Base-by-base conservation (phyloP, 53 echinoderm and acorn worm genomes). In the Holothuria scabra region DNA sequence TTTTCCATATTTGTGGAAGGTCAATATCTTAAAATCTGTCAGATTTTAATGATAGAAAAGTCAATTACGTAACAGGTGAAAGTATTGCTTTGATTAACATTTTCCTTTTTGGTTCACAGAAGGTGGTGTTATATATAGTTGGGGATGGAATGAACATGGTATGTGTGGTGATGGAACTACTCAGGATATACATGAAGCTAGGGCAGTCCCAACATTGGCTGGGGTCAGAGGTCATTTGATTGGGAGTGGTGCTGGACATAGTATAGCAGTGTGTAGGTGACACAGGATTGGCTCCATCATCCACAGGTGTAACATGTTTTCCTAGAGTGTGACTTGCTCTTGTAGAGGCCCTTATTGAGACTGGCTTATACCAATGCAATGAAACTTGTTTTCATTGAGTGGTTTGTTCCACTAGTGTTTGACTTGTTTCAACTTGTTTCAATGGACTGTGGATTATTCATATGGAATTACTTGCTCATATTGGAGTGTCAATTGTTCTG, bases 141-240 rank as follows among this genome's bases (percentile, higher is more conserved):
- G 96, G 96, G 96, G 96, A 46, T 96, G 96, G 96, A 96, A 96
- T 56, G 96, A 96, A 35, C 96, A 96, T 57, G 96, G 96, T n/a
- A 96, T 93, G 93, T 96, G 96, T 46, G 96, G 90, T 20, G 93
- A 93, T 23, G 96, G 92, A 10, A 86, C 88, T 13, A 84, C 90
- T 66, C 89, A 88, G 66, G 90, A 96, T 46, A 88, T 93, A 33
- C 84, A 60, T 38, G 57, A 76, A 12, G 93, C 96, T 13, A 93
- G 92, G 67, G 74, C 82, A 57, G 90, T 96, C 32, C 79, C 87
- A 55, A 86, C 86, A 26, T 83, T 92, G 14, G 35, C 59, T n/a
- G 68, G 46, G 62, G 25, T 79, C 28, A 87, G 82, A 28, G 80
- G 87, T 59, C 85, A 76, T 60, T 61, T 93, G 13, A 86, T 96